A percentile compares a stretch with the other conserved stretches of the same genome.
Evolutionary conservation across 2,113 vertebrate genomes (phyloP).

Genomic region (Dicerorhinus sumatrensis): DNA sequence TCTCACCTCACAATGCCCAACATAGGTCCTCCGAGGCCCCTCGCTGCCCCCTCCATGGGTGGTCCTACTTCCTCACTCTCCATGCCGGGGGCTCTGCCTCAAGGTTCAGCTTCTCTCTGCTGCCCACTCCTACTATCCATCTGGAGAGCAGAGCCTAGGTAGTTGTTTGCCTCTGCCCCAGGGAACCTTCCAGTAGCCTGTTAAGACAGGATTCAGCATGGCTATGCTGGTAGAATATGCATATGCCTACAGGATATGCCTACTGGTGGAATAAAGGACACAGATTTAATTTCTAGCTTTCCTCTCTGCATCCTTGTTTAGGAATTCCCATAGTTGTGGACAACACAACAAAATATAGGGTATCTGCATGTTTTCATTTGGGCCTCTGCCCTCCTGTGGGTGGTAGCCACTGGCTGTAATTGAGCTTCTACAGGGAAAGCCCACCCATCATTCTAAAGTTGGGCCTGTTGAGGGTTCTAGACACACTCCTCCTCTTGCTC

Average conservation of each 20-base stretch:
- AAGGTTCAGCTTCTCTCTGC: background rate
- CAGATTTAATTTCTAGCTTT: background rate
- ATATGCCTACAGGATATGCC: background rate
- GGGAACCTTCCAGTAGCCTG: background rate
- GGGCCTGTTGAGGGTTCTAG: background rate
- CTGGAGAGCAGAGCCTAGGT: background rate
- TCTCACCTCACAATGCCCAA: background rate
- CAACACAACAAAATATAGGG: background rate
- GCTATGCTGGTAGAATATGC: too few species aligned
- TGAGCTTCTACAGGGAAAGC: background rate
- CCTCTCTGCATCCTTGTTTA: background rate
- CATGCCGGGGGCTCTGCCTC: background rate
- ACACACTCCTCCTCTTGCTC: background rate
- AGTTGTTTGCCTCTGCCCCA: background rate
- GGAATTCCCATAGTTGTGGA: background rate
- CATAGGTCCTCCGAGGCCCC: background rate
- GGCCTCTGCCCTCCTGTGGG: background rate
- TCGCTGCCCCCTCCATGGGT: background rate
- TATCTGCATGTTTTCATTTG: background rate
- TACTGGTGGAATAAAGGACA: constrained; percentile 72
- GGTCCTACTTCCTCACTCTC: background rate
- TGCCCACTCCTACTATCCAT: background rate
- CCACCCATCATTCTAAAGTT: background rate
- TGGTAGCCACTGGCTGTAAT: background rate
- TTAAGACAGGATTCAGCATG: background rate